Evolutionary conservation across 2,113 vertebrate species (phyloP), one percentile per base, ranked within the genome.

Genomic region (Callospermophilus lateralis): DNA sequence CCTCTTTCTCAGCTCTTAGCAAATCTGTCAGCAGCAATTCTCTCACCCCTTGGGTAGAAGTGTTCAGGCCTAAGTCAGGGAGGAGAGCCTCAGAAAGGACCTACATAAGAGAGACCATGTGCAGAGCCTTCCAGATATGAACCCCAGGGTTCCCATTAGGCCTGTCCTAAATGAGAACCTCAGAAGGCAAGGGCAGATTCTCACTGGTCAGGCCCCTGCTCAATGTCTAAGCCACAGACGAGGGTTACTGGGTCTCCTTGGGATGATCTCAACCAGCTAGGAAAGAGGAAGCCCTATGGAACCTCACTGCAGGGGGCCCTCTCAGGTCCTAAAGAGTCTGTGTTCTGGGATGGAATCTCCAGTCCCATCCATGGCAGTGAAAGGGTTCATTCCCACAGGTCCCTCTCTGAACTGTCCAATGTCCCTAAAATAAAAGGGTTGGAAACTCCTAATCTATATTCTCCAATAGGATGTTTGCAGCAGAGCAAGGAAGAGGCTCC

Each of bases 1-100:
- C 98, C 98, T 98, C 97, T 97, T 86, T 39, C 16, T 78, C 0
- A 94, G 94, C 90, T 95, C 89, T 3, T 51, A 87, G 83, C 97
- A 97, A 96, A 98, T 93, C 89, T 16, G 79, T 81, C 58, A 0
- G 83, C n/a, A 53, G 37, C 77, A 68, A 26, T 65, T 84, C 37
- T 74, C 78, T 61, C 17, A 45, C 0, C 0, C 74, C 92, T 30
- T 7, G 51, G 20, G 68, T 17, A 16, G 85, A 79, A 84, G 42
- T 51, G 55, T 58, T n/a, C 58, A 20, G 32, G 48, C 73, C 45
- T 61, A 37, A 42, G 77, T 51, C 22, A 51, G 61, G 8, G 30
- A 37, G 37, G 48, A 67, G 34, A 84, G 65, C 68, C 39, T 9
- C 32, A 2, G 76, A n/a, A 30, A 7, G 2, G 32, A 4, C 2